Evolutionary conservation across 1,140 invertebrate genomes (phyloP), one percentile per base, ranked within the genome.

Genomic region (Sipha flava): DNA sequence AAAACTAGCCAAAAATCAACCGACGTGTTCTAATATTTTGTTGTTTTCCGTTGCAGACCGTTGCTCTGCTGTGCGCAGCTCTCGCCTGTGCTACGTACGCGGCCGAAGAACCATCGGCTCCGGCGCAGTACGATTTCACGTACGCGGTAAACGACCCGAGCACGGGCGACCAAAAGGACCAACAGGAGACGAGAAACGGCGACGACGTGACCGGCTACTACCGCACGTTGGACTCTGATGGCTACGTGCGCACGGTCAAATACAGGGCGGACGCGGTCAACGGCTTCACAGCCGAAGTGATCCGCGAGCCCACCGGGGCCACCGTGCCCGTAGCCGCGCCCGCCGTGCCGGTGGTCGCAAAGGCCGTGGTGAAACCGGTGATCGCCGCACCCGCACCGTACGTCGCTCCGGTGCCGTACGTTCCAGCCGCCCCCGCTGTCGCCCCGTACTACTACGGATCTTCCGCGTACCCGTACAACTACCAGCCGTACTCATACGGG

Each of bases 281-380:
- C 81, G 90, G 90, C 59, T 91, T 90, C 84, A 90, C 90, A 84
- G 90, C 90, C 12, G 87, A 90, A 40, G 89, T 91, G 0, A 87
- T 88, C 75, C 88, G 87, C n/a, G 47, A 59, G 18, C 79, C 80
- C 29, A 80, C 16, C 31, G 80, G 40, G 3, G 40, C 64, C n/a
- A n/a, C n/a, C n/a, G n/a, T n/a, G n/a, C n/a, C n/a, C n/a, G n/a
- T n/a, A n/a, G n/a, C n/a, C 49, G 26, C 49, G 3, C 47, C 34
- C 2, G 16, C 59, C 5, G 12, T 49, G 7, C 73, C 68, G 1
- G 47, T 64, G 21, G 45, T 80, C 34, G n/a, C 29, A 26, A 73
- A 79, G 21, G 81, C 34, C 9, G 59, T 62, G 1, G 1, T 34
- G 29, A 62, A 62, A 5, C 40, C 37, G 2, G 52, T n/a, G n/a